These are phyloP conservation scores for Pegea sp. DNA, from an alignment of 23 tunicate species.

Conservation along the genomic window DNA sequence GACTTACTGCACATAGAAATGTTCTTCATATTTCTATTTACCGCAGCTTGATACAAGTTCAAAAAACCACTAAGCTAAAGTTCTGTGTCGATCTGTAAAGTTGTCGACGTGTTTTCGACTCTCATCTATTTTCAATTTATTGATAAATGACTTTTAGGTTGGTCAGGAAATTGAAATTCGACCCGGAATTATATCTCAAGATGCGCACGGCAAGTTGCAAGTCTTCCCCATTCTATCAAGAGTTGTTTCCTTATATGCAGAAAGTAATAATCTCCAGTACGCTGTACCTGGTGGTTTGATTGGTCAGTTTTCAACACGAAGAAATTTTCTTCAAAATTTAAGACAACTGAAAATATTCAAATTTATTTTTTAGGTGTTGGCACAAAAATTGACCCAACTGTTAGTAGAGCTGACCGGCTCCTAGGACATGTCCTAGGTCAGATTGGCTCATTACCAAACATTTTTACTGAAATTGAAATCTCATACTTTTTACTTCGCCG, in stretches of 20 bases:
- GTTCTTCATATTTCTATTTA: too few relatives aligned
- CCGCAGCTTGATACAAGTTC: too few relatives aligned
- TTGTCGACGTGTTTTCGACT: too few relatives aligned
- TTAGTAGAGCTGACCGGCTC: constrained; percentile 93
- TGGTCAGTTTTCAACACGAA: constrained; percentile 14
- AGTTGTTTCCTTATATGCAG: constrained; percentile 72
- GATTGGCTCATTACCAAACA: constrained; percentile 75
- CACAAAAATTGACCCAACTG: constrained; percentile 83
- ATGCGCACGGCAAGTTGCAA: constrained; percentile 75
- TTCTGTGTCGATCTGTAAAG: too few relatives aligned
- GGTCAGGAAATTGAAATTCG: constrained; percentile 99
- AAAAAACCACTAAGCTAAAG: too few relatives aligned
- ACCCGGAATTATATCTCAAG: constrained; percentile 89
- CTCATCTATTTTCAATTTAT: too few relatives aligned
- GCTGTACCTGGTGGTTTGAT: constrained; percentile 98
- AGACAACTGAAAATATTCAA: background rate
- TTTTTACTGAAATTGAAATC: constrained; percentile 92
- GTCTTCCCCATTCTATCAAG: constrained; percentile 87
- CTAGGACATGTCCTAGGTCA: constrained; percentile 94
- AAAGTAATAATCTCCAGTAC: constrained; percentile 81
- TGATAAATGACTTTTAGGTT: constrained; percentile 19
- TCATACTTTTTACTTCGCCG: constrained; percentile 69
- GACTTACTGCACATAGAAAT: too few relatives aligned
- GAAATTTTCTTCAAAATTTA: background rate
- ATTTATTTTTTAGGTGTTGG: constrained; percentile 52